Evolutionary conservation across 2,888 invertebrate species (phyloP), one percentile per base, ranked within the genome.

Genomic region (Tachina fera): DNA sequence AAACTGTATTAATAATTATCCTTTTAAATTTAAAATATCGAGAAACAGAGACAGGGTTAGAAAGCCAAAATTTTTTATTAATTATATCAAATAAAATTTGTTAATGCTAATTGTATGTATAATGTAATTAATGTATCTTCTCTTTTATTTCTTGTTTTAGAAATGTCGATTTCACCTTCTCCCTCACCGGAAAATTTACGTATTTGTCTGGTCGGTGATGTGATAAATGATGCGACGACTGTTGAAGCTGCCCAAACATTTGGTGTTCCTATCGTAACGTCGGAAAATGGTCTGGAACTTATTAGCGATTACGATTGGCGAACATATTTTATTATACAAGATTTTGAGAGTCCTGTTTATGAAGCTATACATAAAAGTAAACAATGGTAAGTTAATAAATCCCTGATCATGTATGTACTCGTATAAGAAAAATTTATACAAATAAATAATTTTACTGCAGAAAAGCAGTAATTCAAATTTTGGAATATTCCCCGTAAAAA

Each of bases 321-420:
- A 89, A 96, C 95, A 68, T 94, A 95, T 89, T 97, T 96, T 92
- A 94, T 97, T 87, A 90, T 96, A 88, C 94, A 95, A 67, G 94
- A 95, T 88, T 97, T 97, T 91, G 95, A 95, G 88, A 95, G 95
- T 85, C 94, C 94, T 77, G 93, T 94, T 80, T 96, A 94, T 91
- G 94, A 95, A 87, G 93, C 93, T 86, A 94, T 97, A 87, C 94
- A 94, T 90, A 94, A 94, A 91, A 93, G 93, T 88, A 94, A 94
- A 89, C 94, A 94, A 90, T 95, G 95, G 95, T 95, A 88, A 90
- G 91, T 90, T 31, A 31, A 31, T 31, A 31, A 31, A 31, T 31
- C 31, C 2, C 4, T 31, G 31, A 31, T 31, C 4, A 31, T 31
- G 31, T 31, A 31, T 31, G 5, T 31, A 31, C 31, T 6, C 31